phyloP scores from a whole-genome alignment of 2,113 vertebrate genomes.

The Percopsis transmontana region DNA sequence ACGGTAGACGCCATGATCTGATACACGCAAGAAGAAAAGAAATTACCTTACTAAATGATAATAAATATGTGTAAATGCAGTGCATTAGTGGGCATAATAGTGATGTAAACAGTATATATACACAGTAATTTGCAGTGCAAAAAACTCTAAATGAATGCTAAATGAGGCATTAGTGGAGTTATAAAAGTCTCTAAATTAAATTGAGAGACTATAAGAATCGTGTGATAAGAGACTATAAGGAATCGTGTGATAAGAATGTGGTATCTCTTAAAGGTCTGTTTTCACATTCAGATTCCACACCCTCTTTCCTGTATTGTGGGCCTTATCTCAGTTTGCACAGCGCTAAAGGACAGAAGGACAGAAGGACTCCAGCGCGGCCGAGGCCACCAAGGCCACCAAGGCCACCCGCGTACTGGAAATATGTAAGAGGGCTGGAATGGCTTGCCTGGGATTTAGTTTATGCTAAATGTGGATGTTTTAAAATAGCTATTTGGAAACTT shows the following conservation, averaged over 20 bases:
- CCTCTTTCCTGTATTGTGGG: constrained; percentile 46
- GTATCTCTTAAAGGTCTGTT: constrained; percentile 21
- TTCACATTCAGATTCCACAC: constrained; percentile 34
- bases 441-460: constrained; percentile 8
- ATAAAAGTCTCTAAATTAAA: constrained; percentile 37
- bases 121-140: constrained; percentile 5
- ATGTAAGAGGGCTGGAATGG: constrained; percentile 6
- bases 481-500: too few relatives aligned
- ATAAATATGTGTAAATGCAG: constrained; percentile 32
- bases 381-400: constrained; percentile 29
- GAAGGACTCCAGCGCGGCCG: constrained; percentile 16
- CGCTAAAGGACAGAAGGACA: constrained; percentile 55
- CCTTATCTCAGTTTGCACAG: constrained; percentile 55
- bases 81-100: constrained; percentile 40
- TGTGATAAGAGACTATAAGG: constrained; percentile 38
- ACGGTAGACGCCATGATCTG: constrained; percentile 16
- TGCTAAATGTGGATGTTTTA: neutral
- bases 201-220: constrained; percentile 26
- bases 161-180: constrained; percentile 42
- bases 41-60: constrained; percentile 16
- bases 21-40: constrained; percentile 26
- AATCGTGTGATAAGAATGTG: constrained; percentile 33
- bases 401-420: constrained; percentile 20
- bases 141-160: constrained; percentile 20
- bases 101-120: neutral